Evolutionary conservation across 2,888 invertebrate species (phyloP).

Genomic region (Acanthoscelides obtectus): DNA sequence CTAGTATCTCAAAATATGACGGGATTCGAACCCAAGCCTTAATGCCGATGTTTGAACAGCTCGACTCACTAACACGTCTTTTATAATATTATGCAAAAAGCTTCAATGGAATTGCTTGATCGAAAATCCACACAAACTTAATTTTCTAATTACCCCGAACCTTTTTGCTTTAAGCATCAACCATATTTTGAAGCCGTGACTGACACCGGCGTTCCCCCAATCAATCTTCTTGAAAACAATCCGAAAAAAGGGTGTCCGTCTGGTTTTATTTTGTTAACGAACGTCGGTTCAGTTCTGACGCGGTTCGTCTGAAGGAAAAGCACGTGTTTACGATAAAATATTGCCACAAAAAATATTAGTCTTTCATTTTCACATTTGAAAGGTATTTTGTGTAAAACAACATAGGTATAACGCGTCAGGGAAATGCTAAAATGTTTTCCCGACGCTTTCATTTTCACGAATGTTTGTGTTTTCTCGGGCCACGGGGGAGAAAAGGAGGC

Average conservation of each 20-base stretch:
- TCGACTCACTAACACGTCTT: no score
- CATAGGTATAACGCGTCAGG: slow-evolving; percentile 29
- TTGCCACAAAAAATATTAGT: slow-evolving; percentile 47
- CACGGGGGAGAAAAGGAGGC: slow-evolving; percentile 6
- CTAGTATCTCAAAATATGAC: no score
- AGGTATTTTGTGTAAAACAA: slow-evolving; percentile 47
- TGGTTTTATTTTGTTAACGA: slow-evolving; percentile 28
- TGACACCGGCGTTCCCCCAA: neutral
- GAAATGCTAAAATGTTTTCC: neutral
- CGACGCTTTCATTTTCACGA: slow-evolving; percentile 28
- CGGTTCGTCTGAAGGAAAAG: slow-evolving; percentile 37
- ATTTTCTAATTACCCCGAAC: neutral
- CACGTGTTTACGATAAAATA: slow-evolving; percentile 41
- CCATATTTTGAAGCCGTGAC: neutral
- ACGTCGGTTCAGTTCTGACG: slow-evolving; percentile 17
- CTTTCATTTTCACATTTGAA: slow-evolving; percentile 44
- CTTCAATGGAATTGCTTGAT: no score
- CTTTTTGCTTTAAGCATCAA: neutral
- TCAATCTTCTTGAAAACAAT: neutral
- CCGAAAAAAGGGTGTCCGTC: neutral
- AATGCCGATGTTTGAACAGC: no score
- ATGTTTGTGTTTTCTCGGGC: slow-evolving; percentile 29
- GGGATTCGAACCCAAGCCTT: no score
- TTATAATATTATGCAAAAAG: no score
- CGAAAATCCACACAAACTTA: no score